Conservation (phyloP, 2,797 vertebrate genomes). For the Tragelaphus eurycerus region DNA sequence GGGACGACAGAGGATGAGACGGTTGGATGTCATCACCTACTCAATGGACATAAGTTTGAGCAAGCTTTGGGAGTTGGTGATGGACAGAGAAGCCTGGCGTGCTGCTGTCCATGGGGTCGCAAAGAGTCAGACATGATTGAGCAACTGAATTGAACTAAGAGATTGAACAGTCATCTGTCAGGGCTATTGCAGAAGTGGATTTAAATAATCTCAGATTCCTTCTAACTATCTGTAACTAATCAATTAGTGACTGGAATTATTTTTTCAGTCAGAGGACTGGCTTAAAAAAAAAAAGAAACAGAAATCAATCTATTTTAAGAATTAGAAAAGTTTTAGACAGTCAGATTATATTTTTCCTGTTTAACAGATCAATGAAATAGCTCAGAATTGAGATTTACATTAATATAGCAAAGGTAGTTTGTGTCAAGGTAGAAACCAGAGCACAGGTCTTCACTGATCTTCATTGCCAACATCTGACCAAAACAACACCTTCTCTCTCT, state of each 20-base stretch:
- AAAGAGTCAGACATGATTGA: neutral
- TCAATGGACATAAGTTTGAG: neutral
- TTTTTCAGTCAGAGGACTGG: neutral
- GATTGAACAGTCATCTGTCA: neutral
- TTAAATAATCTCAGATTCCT: constrained; percentile 44
- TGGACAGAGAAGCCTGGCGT: neutral
- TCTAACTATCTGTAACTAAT: constrained; percentile 25
- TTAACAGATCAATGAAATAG: neutral
- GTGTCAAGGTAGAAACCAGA: neutral
- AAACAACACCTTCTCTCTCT: constrained; percentile 36
- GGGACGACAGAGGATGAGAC: neutral
- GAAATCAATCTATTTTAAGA: constrained; percentile 20
- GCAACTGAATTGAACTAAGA: neutral
- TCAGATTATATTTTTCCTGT: neutral
- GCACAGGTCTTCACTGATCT: constrained; percentile 17
- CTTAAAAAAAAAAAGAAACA: neutral
- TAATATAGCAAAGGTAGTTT: neutral
- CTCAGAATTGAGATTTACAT: constrained; percentile 20
- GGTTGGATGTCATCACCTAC: neutral
- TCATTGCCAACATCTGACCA: constrained; percentile 10
- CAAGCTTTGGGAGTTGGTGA: neutral
- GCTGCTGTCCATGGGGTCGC: neutral
- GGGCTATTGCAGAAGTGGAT: neutral
- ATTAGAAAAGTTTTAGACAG: constrained; percentile 13
- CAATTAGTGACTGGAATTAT: neutral